phyloP scores from a whole-genome alignment of 1,140 invertebrate species.

The Harlomillsia oculata region DNA sequence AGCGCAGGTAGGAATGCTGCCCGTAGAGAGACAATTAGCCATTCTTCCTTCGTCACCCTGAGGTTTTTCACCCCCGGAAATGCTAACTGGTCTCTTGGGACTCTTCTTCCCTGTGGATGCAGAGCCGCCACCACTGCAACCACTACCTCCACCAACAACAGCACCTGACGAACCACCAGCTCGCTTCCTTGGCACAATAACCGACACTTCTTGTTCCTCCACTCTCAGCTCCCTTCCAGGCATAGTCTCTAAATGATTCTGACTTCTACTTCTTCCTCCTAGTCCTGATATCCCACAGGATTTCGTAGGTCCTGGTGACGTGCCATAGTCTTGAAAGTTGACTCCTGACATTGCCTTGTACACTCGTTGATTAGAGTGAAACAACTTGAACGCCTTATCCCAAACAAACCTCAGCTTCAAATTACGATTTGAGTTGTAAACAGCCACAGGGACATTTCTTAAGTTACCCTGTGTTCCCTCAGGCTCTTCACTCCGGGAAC shows the following conservation, averaged over 20 bases:
- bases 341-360: constrained; percentile 32
- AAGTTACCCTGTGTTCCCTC: constrained; percentile 1
- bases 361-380: constrained; percentile 23
- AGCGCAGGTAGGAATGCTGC: not conserved
- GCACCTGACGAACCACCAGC: not conserved
- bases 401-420: constrained; percentile 33
- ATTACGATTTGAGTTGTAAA: constrained; percentile 28
- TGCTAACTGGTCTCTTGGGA: constrained; percentile 19
- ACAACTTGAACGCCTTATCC: constrained; percentile 35
- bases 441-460: constrained; percentile 25
- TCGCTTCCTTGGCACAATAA: constrained; percentile 20
- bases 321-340: constrained; percentile 27
- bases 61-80: constrained; percentile 37
- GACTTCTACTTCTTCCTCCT: constrained; percentile 16
- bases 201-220: constrained; percentile 4
- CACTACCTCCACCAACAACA: not conserved
- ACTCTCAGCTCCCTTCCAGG: not conserved
- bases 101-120: not conserved
- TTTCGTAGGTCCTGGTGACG: not conserved
- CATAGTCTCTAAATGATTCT: constrained; percentile 7
- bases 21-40: not conserved
- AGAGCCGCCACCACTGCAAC: not conserved
- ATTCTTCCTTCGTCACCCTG: constrained; percentile 18
- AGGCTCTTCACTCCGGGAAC: not conserved
- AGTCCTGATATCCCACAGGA: not conserved